Base-by-base conservation (phyloP, 2,888 invertebrate genomes). In the Himalopsyche japonica region DNA sequence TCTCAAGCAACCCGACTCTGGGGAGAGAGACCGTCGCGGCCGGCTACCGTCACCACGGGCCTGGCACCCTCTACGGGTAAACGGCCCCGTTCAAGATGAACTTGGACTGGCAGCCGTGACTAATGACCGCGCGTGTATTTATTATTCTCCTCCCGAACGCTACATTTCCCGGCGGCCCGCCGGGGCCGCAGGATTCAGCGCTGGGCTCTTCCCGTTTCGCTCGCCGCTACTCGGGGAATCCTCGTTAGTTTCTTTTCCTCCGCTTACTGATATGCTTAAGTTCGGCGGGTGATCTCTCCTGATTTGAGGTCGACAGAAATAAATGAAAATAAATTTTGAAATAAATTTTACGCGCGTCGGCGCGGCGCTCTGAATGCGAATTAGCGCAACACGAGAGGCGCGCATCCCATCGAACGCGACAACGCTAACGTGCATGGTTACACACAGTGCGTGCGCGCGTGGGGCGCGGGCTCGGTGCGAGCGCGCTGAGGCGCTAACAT, bases 231-330 rank as follows among this genome's bases (percentile, higher is more conserved):
- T 94, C 89, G 89, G 92, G 93, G 91, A 93, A 94, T 93, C 92
- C 92, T 91, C 87, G 92, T 93, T 93, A 91, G 92, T 94, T 94
- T 94, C 93, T 94, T 94, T 94, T 94, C 94, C 94, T 93, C 93
- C 93, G 93, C 93, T 93, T 92, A 94, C 89, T 94, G 90, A 94
- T 94, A 94, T 94, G 94, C 94, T 94, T 93, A 93, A 94, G 90
- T 93, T 90, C 89, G 88, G 91, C 90, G 91, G 91, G 91, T 91
- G 88, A 88, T 90, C 91, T 89, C 89, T 88, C 90, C 90, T 91
- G 89, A 89, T 90, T 89, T 89, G 90, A 91, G 91, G 91, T 90
- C 90, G 89, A 88, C 88, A 76, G 47, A 81, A 64, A 81, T 15
- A 79, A 32, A 57, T 3, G 34, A 10, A n/a, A n/a, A n/a, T n/a